Base-by-base conservation (phyloP, 2,113 vertebrate genomes). In the Forbesichthys agassizii region DNA sequence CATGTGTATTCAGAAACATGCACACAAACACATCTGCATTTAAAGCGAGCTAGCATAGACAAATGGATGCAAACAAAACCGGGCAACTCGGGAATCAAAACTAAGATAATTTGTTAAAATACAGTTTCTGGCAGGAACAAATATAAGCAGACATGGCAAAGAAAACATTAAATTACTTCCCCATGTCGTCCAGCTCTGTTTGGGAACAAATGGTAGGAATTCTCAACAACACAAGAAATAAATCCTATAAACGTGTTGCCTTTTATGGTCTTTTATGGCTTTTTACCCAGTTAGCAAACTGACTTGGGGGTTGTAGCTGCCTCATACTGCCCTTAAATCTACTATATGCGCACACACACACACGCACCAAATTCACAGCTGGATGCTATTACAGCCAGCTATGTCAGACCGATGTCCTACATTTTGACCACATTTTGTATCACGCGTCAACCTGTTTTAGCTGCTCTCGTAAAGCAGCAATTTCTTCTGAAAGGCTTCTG, bases 371-470 rank as follows among this genome's bases (percentile, higher is more conserved):
- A 64, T 70, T 84, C 84, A 80, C 91, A 92, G 88, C 89, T 92
- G 91, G 81, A 86, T 85, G 85, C 80, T 9, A 90, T 92, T 92
- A 91, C 5, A 33, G 75, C 75, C 27, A 77, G 85, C 88, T 88
- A 83, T 51, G 55, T 73, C 73, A 67, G 74, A 27, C 27, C 27
- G 76, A 47, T 75, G 84, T 64, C 86, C 80, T 83, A 66, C 66
- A 84, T 84, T 89, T 82, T 77, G 49, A 71, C 56, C 59, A 58
- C 52, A 51, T 14, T 55, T 42, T 27, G 54, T 36, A 54, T 66
- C 76, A 71, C 64, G n/a, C 13, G 3, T 71, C 84, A 84, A 89
- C 84, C 87, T 80, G 84, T 66, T 76, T 65, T 60, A 49, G 16
- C 11, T 42, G 20, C 61, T 64, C 59, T 64, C 56, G 66, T 7